phyloP scores from a whole-genome alignment of 92 coral and sea anemone genomes.

The Isaurus tuberculatus region DNA sequence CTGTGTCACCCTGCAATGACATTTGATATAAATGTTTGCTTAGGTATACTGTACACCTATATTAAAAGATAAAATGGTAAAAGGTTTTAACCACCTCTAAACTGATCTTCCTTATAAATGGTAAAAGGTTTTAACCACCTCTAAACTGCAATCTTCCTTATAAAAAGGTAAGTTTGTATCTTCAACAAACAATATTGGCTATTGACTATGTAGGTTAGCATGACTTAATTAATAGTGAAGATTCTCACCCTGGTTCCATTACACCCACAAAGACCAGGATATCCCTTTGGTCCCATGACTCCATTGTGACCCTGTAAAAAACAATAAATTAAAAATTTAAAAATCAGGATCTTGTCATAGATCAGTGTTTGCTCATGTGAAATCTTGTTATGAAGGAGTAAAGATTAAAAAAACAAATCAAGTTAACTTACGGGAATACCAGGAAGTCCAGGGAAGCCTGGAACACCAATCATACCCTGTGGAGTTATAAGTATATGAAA shows the following conservation, averaged over 20 bases:
- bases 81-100: too few species aligned
- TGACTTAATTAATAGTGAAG: background rate
- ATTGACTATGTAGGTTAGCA: background rate
- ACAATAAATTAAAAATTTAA: background rate
- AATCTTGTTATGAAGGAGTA: too few species aligned
- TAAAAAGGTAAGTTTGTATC: too few species aligned
- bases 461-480: slow-evolving; percentile 56
- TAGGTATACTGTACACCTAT: background rate
- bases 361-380: too few species aligned
- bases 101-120: too few species aligned
- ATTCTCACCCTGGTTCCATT: slow-evolving; percentile 73
- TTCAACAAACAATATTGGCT: background rate
- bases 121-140: too few species aligned
- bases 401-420: background rate
- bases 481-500: background rate
- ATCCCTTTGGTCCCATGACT: slow-evolving; percentile 77
- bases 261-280: slow-evolving; percentile 76
- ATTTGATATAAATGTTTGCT: background rate
- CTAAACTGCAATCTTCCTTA: too few species aligned
- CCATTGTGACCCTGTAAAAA: slow-evolving; percentile 72
- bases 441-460: slow-evolving; percentile 54
- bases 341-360: background rate
- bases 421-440: slow-evolving; percentile 55
- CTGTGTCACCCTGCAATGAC: background rate
- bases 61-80: too few species aligned